Evolutionary conservation across 2,888 invertebrate genomes (phyloP).

Genomic region (Drosophila mayaguana): DNA sequence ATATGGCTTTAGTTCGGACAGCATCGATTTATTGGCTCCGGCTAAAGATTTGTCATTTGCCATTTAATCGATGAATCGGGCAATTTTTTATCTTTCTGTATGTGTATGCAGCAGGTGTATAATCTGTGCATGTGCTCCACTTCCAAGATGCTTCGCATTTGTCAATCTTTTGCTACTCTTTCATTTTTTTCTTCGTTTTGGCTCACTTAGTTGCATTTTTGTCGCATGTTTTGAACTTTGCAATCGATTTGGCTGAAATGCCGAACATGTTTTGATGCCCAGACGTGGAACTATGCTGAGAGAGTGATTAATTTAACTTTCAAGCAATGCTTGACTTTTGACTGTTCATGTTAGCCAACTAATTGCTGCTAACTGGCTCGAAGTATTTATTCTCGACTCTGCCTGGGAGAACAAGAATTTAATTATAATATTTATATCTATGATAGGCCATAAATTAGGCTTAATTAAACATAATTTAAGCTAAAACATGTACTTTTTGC

Average conservation of each 20-base stretch:
- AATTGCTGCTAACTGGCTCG: slow-evolving; percentile 50
- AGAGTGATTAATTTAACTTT: slow-evolving; percentile 55
- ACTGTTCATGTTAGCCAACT: slow-evolving; percentile 34
- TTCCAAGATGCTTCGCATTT: slow-evolving; percentile 74
- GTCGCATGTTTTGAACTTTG: slow-evolving; percentile 54
- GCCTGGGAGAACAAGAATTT: slow-evolving; percentile 6
- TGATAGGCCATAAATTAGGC: neutral
- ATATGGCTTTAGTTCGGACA: slow-evolving; percentile 34
- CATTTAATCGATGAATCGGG: slow-evolving; percentile 57
- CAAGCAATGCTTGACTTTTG: slow-evolving; percentile 19
- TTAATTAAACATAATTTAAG: slow-evolving; percentile 6
- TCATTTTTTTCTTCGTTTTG: slow-evolving; percentile 3
- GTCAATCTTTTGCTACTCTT: slow-evolving; percentile 54
- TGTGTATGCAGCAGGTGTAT: slow-evolving; percentile 27
- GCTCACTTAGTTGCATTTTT: slow-evolving; percentile 44
- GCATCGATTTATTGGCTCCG: slow-evolving; percentile 57
- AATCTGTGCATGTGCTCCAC: slow-evolving; percentile 61
- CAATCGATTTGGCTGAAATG: slow-evolving; percentile 65
- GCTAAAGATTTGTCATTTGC: slow-evolving; percentile 63
- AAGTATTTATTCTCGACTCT: slow-evolving; percentile 19
- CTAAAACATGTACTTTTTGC: too few species aligned
- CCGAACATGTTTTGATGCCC: slow-evolving; percentile 67
- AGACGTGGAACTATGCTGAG: slow-evolving; percentile 65
- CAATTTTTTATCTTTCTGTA: slow-evolving; percentile 25
- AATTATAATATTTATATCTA: neutral